Evolutionary conservation across 2,888 invertebrate species (phyloP), one percentile per base, ranked within the genome.

Genomic region (Dyspetes luteomarginatus): DNA sequence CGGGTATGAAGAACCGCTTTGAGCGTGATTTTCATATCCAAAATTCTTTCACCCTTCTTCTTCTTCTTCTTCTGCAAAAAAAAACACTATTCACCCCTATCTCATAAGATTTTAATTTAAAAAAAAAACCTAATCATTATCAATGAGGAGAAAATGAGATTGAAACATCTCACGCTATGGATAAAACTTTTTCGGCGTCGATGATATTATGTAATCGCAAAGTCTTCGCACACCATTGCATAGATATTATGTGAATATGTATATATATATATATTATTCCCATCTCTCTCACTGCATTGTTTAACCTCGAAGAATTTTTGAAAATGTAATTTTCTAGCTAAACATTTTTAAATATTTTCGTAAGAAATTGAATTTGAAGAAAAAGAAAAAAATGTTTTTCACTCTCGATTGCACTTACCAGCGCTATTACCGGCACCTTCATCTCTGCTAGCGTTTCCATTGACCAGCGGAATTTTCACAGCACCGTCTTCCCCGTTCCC

Each of bases 401-500:
- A 55, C n/a, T 24, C 9, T 9, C 52, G 22, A 24, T 28, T 58
- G 24, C 50, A 77, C 81, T 81, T 50, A 81, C 81, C 72, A 73
- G 41, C 64, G 19, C 50, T 72, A 22, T 72, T 50, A 65, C 84
- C 84, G 75, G 58, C 60, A 64, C 48, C 65, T 26, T 84, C 79
- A 43, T 72, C 79, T 75, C 72, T 82, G 58, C 50, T 77, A 43
- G 55, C 68, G 58, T 74, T 87, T 81, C 90, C 89, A 83, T 90
- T 91, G 78, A 89, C 83, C 84, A 91, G 67, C 28, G 90, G 89
- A 82, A 88, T 89, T 85, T 89, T 90, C 82, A 89, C 84, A 78
- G 85, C 88, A 81, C 90, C 90, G 83, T 90, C 90, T 85, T 91
- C 91, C 76, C 89, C 84, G 83, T 88, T 87, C 76, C 88, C 88